Evolutionary conservation across 2,797 vertebrate genomes (phyloP).

Genomic region (Netta rufina): DNA sequence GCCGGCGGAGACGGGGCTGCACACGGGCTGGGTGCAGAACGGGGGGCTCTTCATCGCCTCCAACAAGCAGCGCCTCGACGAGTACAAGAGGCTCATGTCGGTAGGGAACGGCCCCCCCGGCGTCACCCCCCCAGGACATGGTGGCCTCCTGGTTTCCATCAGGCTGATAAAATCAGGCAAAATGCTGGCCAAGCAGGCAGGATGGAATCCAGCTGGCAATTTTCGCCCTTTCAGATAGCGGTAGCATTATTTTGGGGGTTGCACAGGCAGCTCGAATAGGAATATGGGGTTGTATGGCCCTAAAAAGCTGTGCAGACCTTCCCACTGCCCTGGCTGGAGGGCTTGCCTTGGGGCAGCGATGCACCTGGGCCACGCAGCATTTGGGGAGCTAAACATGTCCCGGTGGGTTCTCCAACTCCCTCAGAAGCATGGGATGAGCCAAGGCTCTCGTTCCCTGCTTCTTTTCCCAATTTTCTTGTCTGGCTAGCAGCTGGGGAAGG

Average conservation of each 20-base stretch:
- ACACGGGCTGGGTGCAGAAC: slow-evolving; percentile 96
- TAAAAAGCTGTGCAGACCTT: not conserved
- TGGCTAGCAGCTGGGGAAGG: slow-evolving; percentile 88
- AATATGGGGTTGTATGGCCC: rapidly evolving
- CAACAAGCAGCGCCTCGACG: slow-evolving; percentile 93
- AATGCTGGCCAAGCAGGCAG: not conserved
- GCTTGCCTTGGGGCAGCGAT: not conserved
- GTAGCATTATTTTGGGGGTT: rapidly evolving
- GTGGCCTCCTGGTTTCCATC: rapidly evolving
- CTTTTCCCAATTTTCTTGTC: not conserved
- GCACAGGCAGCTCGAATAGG: rapidly evolving
- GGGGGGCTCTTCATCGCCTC: slow-evolving; percentile 97
- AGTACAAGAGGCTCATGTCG: slow-evolving; percentile 98
- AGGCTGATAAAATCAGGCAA: not conserved
- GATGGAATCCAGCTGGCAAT: rapidly evolving
- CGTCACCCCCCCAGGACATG: not conserved
- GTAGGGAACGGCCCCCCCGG: slow-evolving; percentile 70
- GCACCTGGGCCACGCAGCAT: not conserved
- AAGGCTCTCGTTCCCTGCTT: not conserved
- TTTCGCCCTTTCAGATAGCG: not conserved
- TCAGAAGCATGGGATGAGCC: not conserved
- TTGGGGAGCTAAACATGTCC: rapidly evolving
- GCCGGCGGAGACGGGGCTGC: slow-evolving; percentile 91
- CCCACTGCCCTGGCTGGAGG: rapidly evolving
- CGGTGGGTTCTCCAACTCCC: not conserved